These are phyloP conservation scores for Papilio polyxenes DNA, from an alignment of 1,140 invertebrate genomes.

Conservation along the genomic window DNA sequence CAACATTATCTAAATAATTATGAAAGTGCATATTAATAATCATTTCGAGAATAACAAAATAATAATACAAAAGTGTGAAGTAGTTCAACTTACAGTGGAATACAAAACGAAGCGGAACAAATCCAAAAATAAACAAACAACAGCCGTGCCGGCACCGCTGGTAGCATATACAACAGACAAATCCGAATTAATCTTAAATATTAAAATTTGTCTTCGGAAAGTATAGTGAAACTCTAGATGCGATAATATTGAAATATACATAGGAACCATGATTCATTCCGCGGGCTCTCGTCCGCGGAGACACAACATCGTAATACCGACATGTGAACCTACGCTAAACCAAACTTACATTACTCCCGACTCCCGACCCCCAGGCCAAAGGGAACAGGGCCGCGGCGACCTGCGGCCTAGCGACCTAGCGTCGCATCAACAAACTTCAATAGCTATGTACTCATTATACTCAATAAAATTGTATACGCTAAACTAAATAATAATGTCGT, in stretches of 20 bases:
- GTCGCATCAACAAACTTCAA: conserved; percentile 64
- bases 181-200: conserved; percentile 80
- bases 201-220: conserved; percentile 81
- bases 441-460: conserved; percentile 55
- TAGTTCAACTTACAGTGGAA: conserved; percentile 55
- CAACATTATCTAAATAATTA: conserved; percentile 69
- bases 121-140: conserved; percentile 71
- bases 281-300: conserved; percentile 73
- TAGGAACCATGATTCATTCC: conserved; percentile 80
- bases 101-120: conserved; percentile 61
- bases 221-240: conserved; percentile 81
- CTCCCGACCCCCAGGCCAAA: conserved; percentile 56
- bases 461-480: conserved; percentile 64
- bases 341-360: conserved; percentile 66
- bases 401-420: conserved; percentile 58
- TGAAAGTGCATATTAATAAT: conserved; percentile 64
- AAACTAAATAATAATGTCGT: conserved; percentile 77
- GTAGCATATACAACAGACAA: conserved; percentile 78
- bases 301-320: conserved; percentile 78
- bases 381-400: conserved; percentile 50
- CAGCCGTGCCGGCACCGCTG: conserved; percentile 73
- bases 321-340: conserved; percentile 72
- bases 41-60: conserved; percentile 65
- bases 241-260: conserved; percentile 81
- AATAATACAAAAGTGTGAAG: conserved; percentile 62